These are phyloP conservation scores for Patella pellucida DNA, from an alignment of 2,888 invertebrate genomes.

Conservation along the genomic window DNA sequence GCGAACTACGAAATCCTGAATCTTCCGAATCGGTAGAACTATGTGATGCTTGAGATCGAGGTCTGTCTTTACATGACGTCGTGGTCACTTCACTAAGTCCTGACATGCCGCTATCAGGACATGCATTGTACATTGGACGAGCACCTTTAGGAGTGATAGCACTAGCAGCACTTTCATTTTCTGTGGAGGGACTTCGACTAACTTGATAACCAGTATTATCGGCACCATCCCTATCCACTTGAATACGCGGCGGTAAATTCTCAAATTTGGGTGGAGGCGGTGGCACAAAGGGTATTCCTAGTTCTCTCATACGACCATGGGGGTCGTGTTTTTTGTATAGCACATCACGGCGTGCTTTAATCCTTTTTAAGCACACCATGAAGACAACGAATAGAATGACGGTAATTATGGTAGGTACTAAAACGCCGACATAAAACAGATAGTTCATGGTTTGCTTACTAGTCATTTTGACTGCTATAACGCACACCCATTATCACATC, in stretches of 20 bases:
- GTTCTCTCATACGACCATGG: constrained; percentile 46
- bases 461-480: constrained; percentile 31
- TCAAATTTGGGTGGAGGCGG: constrained; percentile 45
- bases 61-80: constrained; percentile 49
- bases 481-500: neutral
- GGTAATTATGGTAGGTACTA: constrained; percentile 64
- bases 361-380: constrained; percentile 63
- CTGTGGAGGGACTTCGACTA: constrained; percentile 40
- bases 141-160: constrained; percentile 1
- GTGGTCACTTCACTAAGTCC: constrained; percentile 42
- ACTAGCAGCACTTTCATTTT: constrained; percentile 23
- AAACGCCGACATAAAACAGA: constrained; percentile 65
- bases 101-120: constrained; percentile 55
- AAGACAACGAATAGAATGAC: constrained; percentile 62
- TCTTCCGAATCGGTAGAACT: constrained; percentile 61
- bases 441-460: constrained; percentile 49
- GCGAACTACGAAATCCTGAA: constrained; percentile 62
- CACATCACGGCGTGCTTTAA: constrained; percentile 50
- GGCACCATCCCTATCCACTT: constrained; percentile 28
- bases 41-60: constrained; percentile 58
- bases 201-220: constrained; percentile 39
- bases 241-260: constrained; percentile 26
- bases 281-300: constrained; percentile 42
- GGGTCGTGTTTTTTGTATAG: constrained; percentile 59
- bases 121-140: constrained; percentile 44